Evolutionary conservation across 30 jellyfish, hydroid and myxozoan species (phyloP), one percentile per base, ranked within the genome.

Genomic region (Aurelia aurita): DNA sequence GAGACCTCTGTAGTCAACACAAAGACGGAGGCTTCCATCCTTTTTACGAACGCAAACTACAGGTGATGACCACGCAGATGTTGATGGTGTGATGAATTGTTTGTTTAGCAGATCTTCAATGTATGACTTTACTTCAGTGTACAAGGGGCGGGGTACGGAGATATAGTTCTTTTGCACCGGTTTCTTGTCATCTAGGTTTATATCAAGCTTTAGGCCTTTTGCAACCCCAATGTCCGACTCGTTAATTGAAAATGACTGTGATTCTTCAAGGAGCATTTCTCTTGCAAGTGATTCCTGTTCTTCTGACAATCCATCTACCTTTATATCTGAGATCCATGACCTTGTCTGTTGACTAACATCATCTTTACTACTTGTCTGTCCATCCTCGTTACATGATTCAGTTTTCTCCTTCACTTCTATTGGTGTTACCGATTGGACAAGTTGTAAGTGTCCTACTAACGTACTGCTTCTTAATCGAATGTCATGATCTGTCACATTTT

Each of bases 11-110:
- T 62, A 65, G 60, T 80, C 91, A 26, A 63, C 83, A 31, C 91
- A 80, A 10, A 80, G 91, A 13, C 91, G 21, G 47, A 67, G 66
- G 28, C 74, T 39, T 13, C 85, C 69, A 69, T 22, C 55, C 32
- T 65, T 65, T 59, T 80, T 80, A n/a, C 91, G 59, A 23, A 80
- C 91, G 25, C 83, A 62, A 43, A 66, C 84, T 43, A 80, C 74
- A 3, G 91, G 91, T 27, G 26, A 45, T 60, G 23, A 22, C 39
- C 61, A 84, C 14, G 89, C 20, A n/a, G 88, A 69, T 21, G 72
- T 39, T 21, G 89, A 69, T 31, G 72, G 39, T 69, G 46, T 46
- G 7, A 69, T 72, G 19, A 58, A 71, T 13, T 66, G 58, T 34
- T 60, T 26, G 35, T 69, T 70, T 5, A 84, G 28, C 78, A 57